Evolutionary conservation across 1,140 invertebrate species (phyloP), one percentile per base, ranked within the genome.

Genomic region (Artemia franciscana): DNA sequence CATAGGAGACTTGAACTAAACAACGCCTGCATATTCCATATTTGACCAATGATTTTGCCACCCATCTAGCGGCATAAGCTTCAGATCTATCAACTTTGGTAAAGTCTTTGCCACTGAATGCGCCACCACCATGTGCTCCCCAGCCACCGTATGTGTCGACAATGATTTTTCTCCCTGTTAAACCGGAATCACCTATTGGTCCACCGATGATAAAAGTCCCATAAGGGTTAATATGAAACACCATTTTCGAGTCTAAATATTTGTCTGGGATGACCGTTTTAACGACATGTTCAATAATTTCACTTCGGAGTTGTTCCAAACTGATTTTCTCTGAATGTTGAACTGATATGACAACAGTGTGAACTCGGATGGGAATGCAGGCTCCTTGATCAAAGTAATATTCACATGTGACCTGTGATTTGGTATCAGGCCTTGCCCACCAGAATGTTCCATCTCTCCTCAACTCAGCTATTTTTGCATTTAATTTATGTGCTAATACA

Each of bases 81-180:
- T 89, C 93, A 12, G 90, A 94, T 71, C 93, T 79, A 74, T 97
- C 93, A 27, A 96, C 92, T 74, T 97, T 97, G 30, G 91, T 93
- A 73, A 91, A 91, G 76, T 97, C 93, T 78, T 97, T 97, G 66
- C 93, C 93, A 58, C 83, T 85, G 76, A 97, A 96, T 18, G 93
- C 92, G 65, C 93, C 93, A 68, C 93, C 93, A 62, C 93, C 93
- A 73, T 97, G 92, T 57, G 91, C 91, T 60, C 92, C 92, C 91
- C 91, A 96, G 1, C 93, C 93, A 60, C 93, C 93, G 70, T 97
- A 97, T n/a, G 93, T 96, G 72, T 97, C 93, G 23, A 97, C 92
- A 69, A 97, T 97, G 66, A 97, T 97, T 76, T 97, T 97, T 56
- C 93, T 80, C 5, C 93, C 93, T 39, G 92, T 97, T 60, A 97